phyloP scores from a whole-genome alignment of 2,888 invertebrate genomes.

The Epistrophe eligans region DNA sequence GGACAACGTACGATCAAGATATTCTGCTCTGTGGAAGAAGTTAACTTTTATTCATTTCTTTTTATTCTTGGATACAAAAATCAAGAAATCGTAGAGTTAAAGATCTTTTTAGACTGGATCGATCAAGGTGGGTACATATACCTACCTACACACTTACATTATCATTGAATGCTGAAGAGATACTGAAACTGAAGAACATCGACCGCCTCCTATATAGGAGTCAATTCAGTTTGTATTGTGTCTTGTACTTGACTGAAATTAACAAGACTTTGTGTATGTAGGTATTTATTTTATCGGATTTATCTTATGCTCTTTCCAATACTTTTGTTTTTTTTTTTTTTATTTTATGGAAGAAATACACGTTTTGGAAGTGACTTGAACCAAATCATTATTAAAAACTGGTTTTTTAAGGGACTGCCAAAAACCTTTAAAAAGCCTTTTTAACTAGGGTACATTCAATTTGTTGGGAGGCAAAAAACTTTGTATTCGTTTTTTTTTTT shows the following conservation, averaged over 20 bases:
- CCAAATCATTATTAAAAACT: slow-evolving; percentile 41
- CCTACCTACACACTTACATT: too few species aligned
- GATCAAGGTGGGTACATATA: not conserved
- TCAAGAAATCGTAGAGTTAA: not conserved
- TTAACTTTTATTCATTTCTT: not conserved
- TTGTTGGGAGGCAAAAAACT: not conserved
- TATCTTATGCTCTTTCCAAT: slow-evolving; percentile 8
- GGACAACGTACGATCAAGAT: slow-evolving; percentile 7
- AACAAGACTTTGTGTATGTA: slow-evolving; percentile 28
- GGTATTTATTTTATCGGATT: slow-evolving; percentile 16
- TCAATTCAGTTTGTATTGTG: slow-evolving; percentile 4
- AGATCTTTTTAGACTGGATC: not conserved
- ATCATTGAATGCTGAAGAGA: not conserved
- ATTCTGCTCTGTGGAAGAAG: not conserved
- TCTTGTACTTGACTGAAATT: slow-evolving; percentile 50
- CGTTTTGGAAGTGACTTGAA: slow-evolving; percentile 26
- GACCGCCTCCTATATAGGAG: not conserved
- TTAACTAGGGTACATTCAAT: not conserved
- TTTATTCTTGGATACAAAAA: not conserved
- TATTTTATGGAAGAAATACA: slow-evolving; percentile 34
- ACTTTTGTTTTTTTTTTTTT: not conserved
- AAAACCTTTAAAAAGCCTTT: not conserved
- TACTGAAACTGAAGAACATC: not conserved
- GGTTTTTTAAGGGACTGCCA: slow-evolving; percentile 19
- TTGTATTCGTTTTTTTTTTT: not conserved